A percentile compares a stretch with the other conserved stretches of the same genome.
phyloP scores from a whole-genome alignment of 2,113 vertebrate species.

The Rhinolophus sinicus region DNA sequence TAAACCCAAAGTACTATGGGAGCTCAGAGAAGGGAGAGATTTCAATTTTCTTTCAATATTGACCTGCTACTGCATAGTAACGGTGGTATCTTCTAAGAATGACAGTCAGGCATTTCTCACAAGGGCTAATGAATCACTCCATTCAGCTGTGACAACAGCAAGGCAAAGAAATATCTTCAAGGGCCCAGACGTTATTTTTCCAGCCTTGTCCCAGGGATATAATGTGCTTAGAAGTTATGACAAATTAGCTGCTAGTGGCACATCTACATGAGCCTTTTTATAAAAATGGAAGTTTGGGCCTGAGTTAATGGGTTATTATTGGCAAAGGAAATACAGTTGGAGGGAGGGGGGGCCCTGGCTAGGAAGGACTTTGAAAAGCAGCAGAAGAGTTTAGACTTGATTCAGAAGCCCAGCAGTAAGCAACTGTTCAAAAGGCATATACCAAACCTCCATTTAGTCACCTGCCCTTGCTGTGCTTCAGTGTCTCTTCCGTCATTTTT shows the following conservation, averaged over 20 bases:
- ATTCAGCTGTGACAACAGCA: slow-evolving; percentile 72
- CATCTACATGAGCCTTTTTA: slow-evolving; percentile 67
- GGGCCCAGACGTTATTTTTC: slow-evolving; percentile 68
- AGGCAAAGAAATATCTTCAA: slow-evolving; percentile 74
- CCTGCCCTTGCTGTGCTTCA: background rate
- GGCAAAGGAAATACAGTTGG: slow-evolving; percentile 42
- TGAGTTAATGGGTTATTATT: slow-evolving; percentile 66
- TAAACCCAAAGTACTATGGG: background rate
- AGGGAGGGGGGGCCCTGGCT: background rate
- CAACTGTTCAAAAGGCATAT: background rate
- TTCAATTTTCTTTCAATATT: slow-evolving; percentile 72
- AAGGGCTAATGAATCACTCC: slow-evolving; percentile 72
- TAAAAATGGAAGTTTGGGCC: slow-evolving; percentile 54
- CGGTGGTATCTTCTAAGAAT: slow-evolving; percentile 61
- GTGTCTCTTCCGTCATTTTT: background rate
- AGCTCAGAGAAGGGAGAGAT: slow-evolving; percentile 50
- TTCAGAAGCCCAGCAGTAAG: background rate
- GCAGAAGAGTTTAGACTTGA: background rate
- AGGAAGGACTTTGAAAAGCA: slow-evolving; percentile 41
- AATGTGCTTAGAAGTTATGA: slow-evolving; percentile 69
- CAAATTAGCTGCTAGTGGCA: slow-evolving; percentile 68
- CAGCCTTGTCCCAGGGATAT: slow-evolving; percentile 35
- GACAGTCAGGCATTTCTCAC: slow-evolving; percentile 62
- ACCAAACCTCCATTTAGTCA: background rate
- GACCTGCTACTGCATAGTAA: slow-evolving; percentile 51